A percentile compares a stretch with the other conserved stretches of the same genome.
Conservation (phyloP, 2,888 invertebrate species). For the Watsonalla binaria region DNA sequence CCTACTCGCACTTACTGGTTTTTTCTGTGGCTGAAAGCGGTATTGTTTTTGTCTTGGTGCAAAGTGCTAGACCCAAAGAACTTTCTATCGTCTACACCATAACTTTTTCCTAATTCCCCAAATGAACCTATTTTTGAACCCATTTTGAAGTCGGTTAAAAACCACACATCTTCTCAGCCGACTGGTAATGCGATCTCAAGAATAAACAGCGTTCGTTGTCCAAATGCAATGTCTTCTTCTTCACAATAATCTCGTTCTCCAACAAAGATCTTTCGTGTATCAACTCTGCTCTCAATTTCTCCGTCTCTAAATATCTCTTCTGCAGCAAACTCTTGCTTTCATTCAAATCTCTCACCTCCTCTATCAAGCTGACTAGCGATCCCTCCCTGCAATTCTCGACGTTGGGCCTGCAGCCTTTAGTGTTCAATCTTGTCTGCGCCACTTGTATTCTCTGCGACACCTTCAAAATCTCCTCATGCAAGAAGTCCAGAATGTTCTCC, state of each 20-base stretch:
- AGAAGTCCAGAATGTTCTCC: slow-evolving; percentile 59
- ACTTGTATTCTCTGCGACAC: slow-evolving; percentile 66
- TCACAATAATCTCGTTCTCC: slow-evolving; percentile 68
- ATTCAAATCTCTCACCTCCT: slow-evolving; percentile 66
- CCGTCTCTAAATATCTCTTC: slow-evolving; percentile 55
- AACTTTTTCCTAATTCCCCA: too few relatives aligned
- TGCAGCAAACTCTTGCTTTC: slow-evolving; percentile 63
- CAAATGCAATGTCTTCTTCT: slow-evolving; percentile 60
- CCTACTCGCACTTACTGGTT: too few relatives aligned
- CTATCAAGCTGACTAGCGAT: slow-evolving; percentile 57
- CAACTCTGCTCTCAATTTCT: slow-evolving; percentile 57
- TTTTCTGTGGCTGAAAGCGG: too few relatives aligned
- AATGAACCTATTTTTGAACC: too few relatives aligned
- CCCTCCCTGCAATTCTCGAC: slow-evolving; percentile 71
- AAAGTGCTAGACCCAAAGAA: too few relatives aligned
- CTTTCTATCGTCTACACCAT: too few relatives aligned
- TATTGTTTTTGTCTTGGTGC: too few relatives aligned
- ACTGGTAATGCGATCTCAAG: slow-evolving; percentile 64
- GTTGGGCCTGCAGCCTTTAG: slow-evolving; percentile 58
- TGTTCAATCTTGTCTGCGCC: slow-evolving; percentile 65
- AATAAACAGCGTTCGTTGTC: slow-evolving; percentile 64
- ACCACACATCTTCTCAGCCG: slow-evolving; percentile 68
- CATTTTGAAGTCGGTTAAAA: slow-evolving; percentile 30
- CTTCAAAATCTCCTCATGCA: slow-evolving; percentile 64
- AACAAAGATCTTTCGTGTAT: slow-evolving; percentile 60